These are phyloP conservation scores for Andinoacara biseriatus DNA, from an alignment of 2,113 vertebrate genomes.

Conservation along the genomic window DNA sequence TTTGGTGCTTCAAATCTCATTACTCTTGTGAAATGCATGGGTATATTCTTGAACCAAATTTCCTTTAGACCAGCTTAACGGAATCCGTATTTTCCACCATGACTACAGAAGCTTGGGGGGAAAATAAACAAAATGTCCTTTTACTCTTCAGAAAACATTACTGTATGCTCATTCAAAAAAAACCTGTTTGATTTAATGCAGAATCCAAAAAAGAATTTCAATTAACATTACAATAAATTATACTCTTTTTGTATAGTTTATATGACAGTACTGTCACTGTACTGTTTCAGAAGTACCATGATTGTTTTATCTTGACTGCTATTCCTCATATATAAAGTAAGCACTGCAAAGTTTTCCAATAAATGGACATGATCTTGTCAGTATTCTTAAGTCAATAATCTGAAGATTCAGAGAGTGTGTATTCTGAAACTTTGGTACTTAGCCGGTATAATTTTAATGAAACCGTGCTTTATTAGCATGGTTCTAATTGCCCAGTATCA, in stretches of 20 bases:
- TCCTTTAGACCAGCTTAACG: conserved; percentile 5
- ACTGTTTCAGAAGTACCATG: neutral
- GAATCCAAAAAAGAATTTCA: neutral
- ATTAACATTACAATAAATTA: neutral
- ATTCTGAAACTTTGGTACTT: neutral
- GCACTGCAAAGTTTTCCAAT: neutral
- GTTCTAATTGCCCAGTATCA: neutral
- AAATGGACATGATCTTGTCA: neutral
- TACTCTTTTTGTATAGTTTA: neutral
- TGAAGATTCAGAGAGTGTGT: neutral
- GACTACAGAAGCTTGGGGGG: neutral
- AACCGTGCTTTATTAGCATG: neutral
- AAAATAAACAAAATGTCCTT: neutral
- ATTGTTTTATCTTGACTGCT: neutral
- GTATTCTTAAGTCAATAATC: neutral
- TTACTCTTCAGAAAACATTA: neutral
- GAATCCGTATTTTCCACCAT: neutral
- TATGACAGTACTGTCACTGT: neutral
- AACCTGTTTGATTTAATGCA: neutral
- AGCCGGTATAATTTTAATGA: neutral
- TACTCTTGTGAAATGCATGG: conserved; percentile 20
- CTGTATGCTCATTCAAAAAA: neutral
- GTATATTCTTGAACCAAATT: neutral
- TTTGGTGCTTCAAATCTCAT: conserved; percentile 24
- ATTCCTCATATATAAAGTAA: neutral